Base-by-base conservation (phyloP, 2,113 vertebrate genomes). In the Antechinus flavipes region DNA sequence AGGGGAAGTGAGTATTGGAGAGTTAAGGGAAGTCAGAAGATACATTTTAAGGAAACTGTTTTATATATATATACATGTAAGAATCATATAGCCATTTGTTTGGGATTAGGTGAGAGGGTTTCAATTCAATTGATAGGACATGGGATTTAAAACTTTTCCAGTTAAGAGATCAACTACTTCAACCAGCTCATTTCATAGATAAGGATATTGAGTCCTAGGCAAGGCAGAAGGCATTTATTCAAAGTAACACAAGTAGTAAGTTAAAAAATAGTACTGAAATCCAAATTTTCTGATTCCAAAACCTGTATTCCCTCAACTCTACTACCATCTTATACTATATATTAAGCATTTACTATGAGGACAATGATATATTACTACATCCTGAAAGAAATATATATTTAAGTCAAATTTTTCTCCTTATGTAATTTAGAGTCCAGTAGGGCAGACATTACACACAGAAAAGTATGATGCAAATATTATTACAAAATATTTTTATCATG, bases 51-150 rank as follows among this genome's bases (percentile, higher is more conserved):
- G 7, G 55, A 0, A 8, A 46, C 26, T 2, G 2, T 4, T 27
- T 54, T 54, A 3, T 47, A 7, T 49, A 49, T 27, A 53, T 6
- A 61, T 27, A 53, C 8, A 61, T 89, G 14, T 92, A 42, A 76
- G 68, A 76, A n/a, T 76, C 68, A 76, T 76, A n/a, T 76, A 42
- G 16, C 68, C 68, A 76, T 76, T 76, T 76, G 68, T 76, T 5
- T 76, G 68, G 68, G 68, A 76, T 76, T 76, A 76, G 68, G 16
- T 76, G 68, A 76, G 30, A 35, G 35, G 68, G 35, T 76, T 76
- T 76, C 42, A 95, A 26, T 94, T 97, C 94, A 19, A 95, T 92
- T 95, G 27, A 42, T 76, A 76, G 68, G 5, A 76, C 16, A 76
- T 76, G 68, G 68, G 68, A 42, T 76, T 76, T 76, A 76, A 76